Evolutionary conservation across 2,888 invertebrate species (phyloP).

Genomic region (Thecophora atra): DNA sequence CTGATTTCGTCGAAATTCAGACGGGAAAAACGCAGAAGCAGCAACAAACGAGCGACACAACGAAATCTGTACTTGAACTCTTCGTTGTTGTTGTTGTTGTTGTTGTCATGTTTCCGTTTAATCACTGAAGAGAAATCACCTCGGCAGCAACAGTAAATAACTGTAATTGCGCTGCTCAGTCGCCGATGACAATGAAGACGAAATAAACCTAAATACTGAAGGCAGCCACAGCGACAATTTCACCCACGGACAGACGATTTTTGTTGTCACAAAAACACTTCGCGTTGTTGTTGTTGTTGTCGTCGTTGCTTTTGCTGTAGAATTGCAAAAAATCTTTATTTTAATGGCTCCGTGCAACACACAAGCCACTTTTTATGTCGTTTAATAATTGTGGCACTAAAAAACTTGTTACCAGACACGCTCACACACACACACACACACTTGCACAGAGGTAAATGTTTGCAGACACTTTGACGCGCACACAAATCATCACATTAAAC

Average conservation of each 20-base stretch:
- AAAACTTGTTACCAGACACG: conserved; percentile 7
- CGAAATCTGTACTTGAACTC: neutral
- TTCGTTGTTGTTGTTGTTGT: neutral
- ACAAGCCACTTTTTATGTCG: conserved; percentile 42
- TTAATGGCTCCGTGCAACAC: neutral
- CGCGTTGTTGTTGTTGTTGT: neutral
- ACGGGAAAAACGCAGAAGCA: neutral
- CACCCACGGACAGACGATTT: neutral
- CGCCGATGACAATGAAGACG: neutral
- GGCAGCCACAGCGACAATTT: neutral
- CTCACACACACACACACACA: conserved; percentile 7
- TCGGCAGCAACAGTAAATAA: neutral
- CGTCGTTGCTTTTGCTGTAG: neutral
- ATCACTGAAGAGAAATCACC: conserved; percentile 8
- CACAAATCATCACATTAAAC: neutral
- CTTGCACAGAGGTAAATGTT: neutral
- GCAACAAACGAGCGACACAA: neutral
- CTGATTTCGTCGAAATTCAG: neutral
- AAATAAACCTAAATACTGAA: neutral
- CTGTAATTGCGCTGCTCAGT: neutral
- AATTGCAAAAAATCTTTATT: neutral
- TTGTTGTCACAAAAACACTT: neutral
- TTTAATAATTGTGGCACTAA: conserved; percentile 49
- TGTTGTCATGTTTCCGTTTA: neutral
- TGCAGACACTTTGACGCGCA: conserved; percentile 12